A percentile compares a stretch with the other conserved stretches of the same genome.
Evolutionary conservation across 2,113 vertebrate species (phyloP).

Genomic region (Morone saxatilis): DNA sequence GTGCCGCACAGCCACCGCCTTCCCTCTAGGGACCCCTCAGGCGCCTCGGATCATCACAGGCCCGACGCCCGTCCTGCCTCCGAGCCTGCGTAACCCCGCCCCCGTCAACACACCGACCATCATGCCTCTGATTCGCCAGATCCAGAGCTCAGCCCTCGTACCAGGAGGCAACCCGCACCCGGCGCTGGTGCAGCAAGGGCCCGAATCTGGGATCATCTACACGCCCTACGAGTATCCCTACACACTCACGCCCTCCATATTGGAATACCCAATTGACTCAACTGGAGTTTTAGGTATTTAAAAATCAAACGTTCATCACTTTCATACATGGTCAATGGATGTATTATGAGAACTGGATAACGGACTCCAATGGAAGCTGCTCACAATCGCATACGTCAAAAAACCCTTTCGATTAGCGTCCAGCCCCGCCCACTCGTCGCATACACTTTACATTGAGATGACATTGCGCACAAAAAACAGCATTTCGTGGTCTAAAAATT

Average conservation of each 20-base stretch:
- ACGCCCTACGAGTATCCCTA: slow-evolving; percentile 98
- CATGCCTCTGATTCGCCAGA: slow-evolving; percentile 99
- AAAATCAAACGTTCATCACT: slow-evolving; percentile 30
- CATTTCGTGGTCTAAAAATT: too few species aligned
- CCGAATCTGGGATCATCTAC: slow-evolving; percentile 97
- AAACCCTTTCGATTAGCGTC: background rate
- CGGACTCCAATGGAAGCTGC: slow-evolving; percentile 43
- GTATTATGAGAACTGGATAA: slow-evolving; percentile 79
- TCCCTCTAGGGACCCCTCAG: slow-evolving; percentile 96
- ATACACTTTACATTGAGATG: background rate
- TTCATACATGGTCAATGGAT: slow-evolving; percentile 69
- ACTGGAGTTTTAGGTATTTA: slow-evolving; percentile 97
- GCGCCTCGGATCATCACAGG: slow-evolving; percentile 96
- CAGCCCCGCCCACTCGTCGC: background rate
- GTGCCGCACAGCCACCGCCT: slow-evolving; percentile 86
- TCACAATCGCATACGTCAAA: background rate
- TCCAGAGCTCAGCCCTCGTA: slow-evolving; percentile 94
- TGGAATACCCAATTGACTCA: slow-evolving; percentile 98
- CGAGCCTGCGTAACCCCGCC: slow-evolving; percentile 91
- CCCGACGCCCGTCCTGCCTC: slow-evolving; percentile 93
- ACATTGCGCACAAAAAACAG: background rate
- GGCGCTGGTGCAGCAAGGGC: slow-evolving; percentile 92
- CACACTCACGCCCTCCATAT: slow-evolving; percentile 97
- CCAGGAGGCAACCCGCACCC: slow-evolving; percentile 94
- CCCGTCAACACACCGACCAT: slow-evolving; percentile 92